A percentile compares a stretch with the other conserved stretches of the same genome.
Conservation (phyloP, 2,113 vertebrate species). For the Erpornis zantholeuca region DNA sequence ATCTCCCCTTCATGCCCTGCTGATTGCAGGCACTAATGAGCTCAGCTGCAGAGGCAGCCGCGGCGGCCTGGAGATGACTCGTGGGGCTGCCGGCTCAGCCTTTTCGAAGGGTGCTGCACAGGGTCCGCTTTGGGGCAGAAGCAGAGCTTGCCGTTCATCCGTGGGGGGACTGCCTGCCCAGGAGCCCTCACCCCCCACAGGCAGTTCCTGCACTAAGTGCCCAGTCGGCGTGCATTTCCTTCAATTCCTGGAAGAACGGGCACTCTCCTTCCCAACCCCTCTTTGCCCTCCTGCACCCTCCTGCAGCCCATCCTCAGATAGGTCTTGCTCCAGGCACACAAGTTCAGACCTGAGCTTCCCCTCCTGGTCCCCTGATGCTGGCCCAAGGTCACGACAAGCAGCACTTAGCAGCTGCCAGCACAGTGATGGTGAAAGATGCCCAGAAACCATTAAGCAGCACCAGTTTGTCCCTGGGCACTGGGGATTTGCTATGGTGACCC, state of each 20-base stretch:
- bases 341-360: background rate
- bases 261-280: background rate
- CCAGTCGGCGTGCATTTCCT: background rate
- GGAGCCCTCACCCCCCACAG: background rate
- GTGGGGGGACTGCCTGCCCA: fast-evolving
- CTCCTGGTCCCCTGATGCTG: background rate
- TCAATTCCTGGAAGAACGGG: background rate
- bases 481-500: background rate
- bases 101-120: fast-evolving
- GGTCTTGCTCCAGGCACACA: background rate
- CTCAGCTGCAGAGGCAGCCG: background rate
- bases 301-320: background rate
- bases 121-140: fast-evolving
- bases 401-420: background rate
- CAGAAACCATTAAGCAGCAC: background rate
- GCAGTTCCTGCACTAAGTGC: fast-evolving
- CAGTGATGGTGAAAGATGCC: background rate
- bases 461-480: background rate
- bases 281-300: background rate
- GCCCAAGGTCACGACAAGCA: background rate
- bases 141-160: background rate
- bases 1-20: slow-evolving; percentile 9
- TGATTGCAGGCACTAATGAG: slow-evolving; percentile 37
- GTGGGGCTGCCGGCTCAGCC: background rate
- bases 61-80: background rate